A percentile compares a stretch with the other conserved stretches of the same genome.
These are phyloP conservation scores for Chaitophorus viminalis DNA, from an alignment of 2,888 invertebrate species.

Conservation along the genomic window DNA sequence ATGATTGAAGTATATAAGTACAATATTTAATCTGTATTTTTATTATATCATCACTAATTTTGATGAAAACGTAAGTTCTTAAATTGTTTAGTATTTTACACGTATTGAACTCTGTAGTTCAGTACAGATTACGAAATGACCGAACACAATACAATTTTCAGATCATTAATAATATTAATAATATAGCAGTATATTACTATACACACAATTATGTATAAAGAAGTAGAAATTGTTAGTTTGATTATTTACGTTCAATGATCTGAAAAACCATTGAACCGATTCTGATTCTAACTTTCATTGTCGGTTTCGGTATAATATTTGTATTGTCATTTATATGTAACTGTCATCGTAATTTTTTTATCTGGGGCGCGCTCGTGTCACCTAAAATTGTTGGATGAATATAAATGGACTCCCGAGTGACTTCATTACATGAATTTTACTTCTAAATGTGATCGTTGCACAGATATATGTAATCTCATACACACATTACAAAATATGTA, in stretches of 20 bases:
- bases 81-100: neutral
- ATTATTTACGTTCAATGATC: neutral
- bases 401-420: neutral
- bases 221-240: neutral
- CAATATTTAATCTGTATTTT: too few relatives aligned
- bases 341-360: neutral
- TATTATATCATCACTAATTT: neutral
- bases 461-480: neutral
- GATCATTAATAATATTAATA: neutral
- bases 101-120: neutral
- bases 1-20: too few relatives aligned
- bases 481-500: neutral
- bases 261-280: neutral
- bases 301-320: neutral
- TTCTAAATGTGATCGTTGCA: neutral
- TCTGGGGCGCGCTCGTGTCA: neutral
- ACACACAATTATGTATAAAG: neutral
- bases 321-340: neutral
- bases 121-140: neutral
- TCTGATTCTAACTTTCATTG: neutral
- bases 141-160: neutral
- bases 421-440: neutral
- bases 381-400: neutral
- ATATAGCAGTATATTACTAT: too few relatives aligned
- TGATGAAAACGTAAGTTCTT: neutral